These are phyloP conservation scores for Calcarius lapponicus DNA, from an alignment of 2,797 vertebrate genomes.

Conservation along the genomic window DNA sequence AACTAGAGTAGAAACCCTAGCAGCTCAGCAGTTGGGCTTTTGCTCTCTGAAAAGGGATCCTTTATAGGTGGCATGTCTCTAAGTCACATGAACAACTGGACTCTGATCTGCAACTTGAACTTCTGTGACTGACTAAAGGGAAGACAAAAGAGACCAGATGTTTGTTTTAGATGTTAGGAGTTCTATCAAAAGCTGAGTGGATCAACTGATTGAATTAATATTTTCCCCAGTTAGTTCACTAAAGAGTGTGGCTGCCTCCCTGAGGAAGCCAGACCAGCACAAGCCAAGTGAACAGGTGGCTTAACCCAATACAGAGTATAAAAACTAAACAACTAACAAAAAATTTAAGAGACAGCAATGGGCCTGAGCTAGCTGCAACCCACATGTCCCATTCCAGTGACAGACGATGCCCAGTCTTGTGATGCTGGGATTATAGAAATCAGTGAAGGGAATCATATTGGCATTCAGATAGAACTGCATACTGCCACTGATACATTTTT, in stretches of 20 bases:
- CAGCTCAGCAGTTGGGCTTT: not conserved
- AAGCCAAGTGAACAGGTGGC: not conserved
- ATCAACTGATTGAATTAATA: not conserved
- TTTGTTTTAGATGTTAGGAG: not conserved
- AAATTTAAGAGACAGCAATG: not conserved
- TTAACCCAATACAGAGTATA: not conserved
- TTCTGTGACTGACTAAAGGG: not conserved
- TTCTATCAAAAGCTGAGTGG: not conserved
- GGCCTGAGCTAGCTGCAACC: not conserved
- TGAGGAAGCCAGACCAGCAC: not conserved
- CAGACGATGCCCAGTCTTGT: not conserved
- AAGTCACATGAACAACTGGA: not conserved
- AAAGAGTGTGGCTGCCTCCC: not conserved
- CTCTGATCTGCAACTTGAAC: not conserved
- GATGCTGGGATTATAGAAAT: not conserved
- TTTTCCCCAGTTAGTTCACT: not conserved
- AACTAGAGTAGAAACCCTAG: not conserved
- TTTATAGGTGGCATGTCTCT: not conserved
- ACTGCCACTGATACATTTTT: not conserved
- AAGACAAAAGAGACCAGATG: not conserved
- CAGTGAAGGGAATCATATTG: not conserved
- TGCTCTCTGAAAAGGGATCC: not conserved
- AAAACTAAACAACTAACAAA: not conserved
- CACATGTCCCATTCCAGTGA: rapidly evolving
- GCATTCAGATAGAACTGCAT: not conserved